These are phyloP conservation scores for Hyperoplus lanceolatus DNA, from an alignment of 2,797 vertebrate genomes.

Conservation along the genomic window DNA sequence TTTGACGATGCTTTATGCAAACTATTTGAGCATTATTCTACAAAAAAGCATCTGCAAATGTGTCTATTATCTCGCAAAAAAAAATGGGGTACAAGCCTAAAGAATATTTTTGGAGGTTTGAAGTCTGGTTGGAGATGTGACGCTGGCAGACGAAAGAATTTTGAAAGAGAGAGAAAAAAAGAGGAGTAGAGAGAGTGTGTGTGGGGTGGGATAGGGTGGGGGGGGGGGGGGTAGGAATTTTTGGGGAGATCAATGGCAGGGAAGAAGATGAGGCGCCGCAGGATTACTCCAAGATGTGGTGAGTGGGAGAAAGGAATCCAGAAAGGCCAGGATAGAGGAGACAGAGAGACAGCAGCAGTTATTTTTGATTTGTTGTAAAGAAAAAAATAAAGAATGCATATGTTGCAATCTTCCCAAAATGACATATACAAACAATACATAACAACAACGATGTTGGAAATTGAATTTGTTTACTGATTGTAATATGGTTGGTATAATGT, in stretches of 20 bases:
- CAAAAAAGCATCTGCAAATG: constrained; percentile 56
- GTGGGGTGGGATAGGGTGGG: too few relatives aligned
- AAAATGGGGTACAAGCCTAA: constrained; percentile 40
- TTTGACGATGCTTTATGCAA: constrained; percentile 12
- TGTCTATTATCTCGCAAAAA: constrained; percentile 54
- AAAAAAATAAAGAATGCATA: constrained; percentile 46
- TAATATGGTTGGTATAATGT: too few relatives aligned
- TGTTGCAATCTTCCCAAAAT: constrained; percentile 35
- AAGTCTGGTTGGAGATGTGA: constrained; percentile 40
- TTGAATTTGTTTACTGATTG: too few relatives aligned
- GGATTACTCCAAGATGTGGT: constrained; percentile 77
- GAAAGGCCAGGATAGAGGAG: constrained; percentile 48
- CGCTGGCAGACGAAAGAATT: constrained; percentile 47
- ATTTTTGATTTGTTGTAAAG: constrained; percentile 44
- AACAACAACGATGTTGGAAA: not conserved
- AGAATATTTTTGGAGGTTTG: constrained; percentile 49
- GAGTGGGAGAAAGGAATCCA: constrained; percentile 73
- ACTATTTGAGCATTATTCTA: constrained; percentile 27
- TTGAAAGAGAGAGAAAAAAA: constrained; percentile 33
- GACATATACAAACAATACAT: not conserved
- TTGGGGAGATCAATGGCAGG: constrained; percentile 69
- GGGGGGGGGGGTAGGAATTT: constrained; percentile 62
- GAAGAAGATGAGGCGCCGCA: constrained; percentile 72
- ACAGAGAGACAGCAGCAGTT: constrained; percentile 42
- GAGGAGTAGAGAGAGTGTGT: not conserved